Base-by-base conservation (phyloP, 2,888 invertebrate genomes). In the Trachelus tabidus region DNA sequence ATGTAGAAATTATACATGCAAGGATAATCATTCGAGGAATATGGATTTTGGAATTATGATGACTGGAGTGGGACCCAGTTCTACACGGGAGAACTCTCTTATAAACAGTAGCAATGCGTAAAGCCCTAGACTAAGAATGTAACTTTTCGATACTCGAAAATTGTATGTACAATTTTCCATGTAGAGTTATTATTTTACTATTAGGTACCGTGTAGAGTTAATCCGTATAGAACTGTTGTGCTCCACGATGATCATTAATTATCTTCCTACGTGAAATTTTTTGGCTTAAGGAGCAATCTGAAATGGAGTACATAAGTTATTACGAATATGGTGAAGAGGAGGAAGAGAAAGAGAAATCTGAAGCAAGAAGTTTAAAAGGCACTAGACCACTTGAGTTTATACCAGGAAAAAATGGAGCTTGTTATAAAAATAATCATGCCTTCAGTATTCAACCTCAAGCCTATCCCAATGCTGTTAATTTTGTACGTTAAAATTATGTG, bases 401-500 rank as follows among this genome's bases (percentile, higher is more conserved):
- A 56, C 83, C 90, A 6, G 98, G 97, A 0, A 97, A 97, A 90
- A 92, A 92, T 15, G 95, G 95, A 0, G 93, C 94, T 0, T 87
- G 90, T 56, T 98, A 98, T 88, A 93, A 92, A 77, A 95, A 94
- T 82, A 96, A 96, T 86, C 95, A 96, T 0, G 96, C 96, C 1
- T 95, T 98, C 88, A 97, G 97, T 89, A 92, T 98, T 78, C 97
- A 98, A 92, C 96, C 98, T 0, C 98, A 98, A 91, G 96, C 97
- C 89, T 98, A 95, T 92, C 98, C 98, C 0, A 96, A 98, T 92
- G 96, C 97, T 33, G 93, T 96, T 11, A 97, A 98, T 92, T 94
- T 96, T 90, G 96, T 96, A 91, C 15, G 15, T 34, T 68, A 56
- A 33, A 40, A 34, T 34, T 34, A 77, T 69, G 31, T 23, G 23